Percentiles rank a stretch among this genome's conserved stretches.
Evolutionary conservation across 2,113 vertebrate genomes (phyloP).

Genomic region (Cynocephalus volans): DNA sequence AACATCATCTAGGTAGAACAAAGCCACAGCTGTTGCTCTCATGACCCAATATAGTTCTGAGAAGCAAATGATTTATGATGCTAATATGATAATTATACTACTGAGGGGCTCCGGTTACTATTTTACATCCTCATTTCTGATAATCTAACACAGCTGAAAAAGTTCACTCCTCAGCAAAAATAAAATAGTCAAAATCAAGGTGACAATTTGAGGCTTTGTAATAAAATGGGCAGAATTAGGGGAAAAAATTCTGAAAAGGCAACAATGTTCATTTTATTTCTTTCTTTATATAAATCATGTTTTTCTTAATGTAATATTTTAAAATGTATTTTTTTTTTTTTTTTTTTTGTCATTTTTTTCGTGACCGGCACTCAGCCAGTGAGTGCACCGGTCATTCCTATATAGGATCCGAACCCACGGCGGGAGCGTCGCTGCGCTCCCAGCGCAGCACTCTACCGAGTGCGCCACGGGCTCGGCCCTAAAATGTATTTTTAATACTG

Average conservation of each 20-base stretch:
- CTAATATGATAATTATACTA: slow-evolving; percentile 53
- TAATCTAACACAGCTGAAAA: slow-evolving; percentile 46
- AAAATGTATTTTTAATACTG: neutral
- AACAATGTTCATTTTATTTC: slow-evolving; percentile 37
- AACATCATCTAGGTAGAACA: slow-evolving; percentile 25
- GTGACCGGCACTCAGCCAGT: no score
- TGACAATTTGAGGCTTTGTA: neutral
- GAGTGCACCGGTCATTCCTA: no score
- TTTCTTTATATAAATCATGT: neutral
- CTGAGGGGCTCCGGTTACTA: neutral
- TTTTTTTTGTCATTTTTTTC: no score
- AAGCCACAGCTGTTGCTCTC: slow-evolving; percentile 40
- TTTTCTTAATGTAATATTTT: neutral
- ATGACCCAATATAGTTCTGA: neutral
- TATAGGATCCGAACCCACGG: no score
- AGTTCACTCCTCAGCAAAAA: slow-evolving; percentile 52
- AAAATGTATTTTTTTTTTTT: neutral
- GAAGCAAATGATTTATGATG: slow-evolving; percentile 54
- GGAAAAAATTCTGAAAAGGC: neutral
- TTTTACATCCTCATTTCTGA: slow-evolving; percentile 56
- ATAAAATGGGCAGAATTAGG: neutral
- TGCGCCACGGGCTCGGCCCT: no score
- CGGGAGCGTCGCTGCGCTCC: no score
- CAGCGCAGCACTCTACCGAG: no score
- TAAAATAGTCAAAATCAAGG: slow-evolving; percentile 37